A percentile compares a stretch with the other conserved stretches of the same genome.
Conservation (phyloP, 2,888 invertebrate species). For the Sminthurinus aureus region DNA sequence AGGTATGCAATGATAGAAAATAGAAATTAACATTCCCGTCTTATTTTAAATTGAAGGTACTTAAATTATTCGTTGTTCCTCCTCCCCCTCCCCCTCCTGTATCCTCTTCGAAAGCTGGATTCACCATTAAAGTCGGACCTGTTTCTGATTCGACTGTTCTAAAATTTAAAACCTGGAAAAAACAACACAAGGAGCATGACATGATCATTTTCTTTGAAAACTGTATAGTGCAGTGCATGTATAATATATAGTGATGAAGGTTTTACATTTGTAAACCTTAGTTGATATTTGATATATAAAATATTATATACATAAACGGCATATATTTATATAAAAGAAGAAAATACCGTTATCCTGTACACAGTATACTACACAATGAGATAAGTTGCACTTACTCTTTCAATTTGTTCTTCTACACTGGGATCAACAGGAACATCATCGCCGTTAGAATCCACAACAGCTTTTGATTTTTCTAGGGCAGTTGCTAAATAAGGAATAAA, state of each 20-base stretch:
- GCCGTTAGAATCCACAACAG: constrained; percentile 67
- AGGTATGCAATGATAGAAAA: no score
- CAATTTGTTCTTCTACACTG: constrained; percentile 77
- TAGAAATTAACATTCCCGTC: background rate
- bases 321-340: background rate
- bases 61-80: constrained; percentile 22
- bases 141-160: constrained; percentile 37
- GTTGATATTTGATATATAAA: no score
- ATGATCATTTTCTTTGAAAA: no score
- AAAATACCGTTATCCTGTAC: background rate
- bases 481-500: no score
- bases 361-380: background rate
- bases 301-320: no score
- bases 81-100: no score
- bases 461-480: constrained; percentile 77
- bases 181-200: no score
- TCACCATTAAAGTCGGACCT: constrained; percentile 19
- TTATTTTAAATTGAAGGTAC: constrained; percentile 18
- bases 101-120: background rate
- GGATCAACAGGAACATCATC: constrained; percentile 66
- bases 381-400: constrained; percentile 48
- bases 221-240: no score
- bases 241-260: no score
- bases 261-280: no score
- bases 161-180: constrained; percentile 29